Evolutionary conservation across 2,888 invertebrate genomes (phyloP), one percentile per base, ranked within the genome.

Genomic region (Entomobrya multifasciata): DNA sequence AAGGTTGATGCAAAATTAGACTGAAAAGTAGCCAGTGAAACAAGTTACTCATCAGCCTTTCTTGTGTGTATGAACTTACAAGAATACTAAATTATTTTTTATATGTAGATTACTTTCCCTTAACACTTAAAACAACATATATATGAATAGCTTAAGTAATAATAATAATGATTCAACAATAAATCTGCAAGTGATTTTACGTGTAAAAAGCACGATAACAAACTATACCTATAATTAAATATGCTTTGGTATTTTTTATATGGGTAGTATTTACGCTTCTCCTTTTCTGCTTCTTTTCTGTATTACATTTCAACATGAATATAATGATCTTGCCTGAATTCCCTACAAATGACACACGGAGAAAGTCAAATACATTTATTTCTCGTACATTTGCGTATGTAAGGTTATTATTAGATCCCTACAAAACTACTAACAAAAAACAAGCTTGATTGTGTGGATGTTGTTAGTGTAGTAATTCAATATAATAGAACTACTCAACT

Each of bases 221-320:
- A 72, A 72, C 22, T 52, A 30, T 36, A 72, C 72, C 74, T 72
- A 72, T 11, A 30, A 70, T 30, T 72, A 72, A 72, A 47, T 52
- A 47, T 74, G 82, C 82, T 82, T 82, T 82, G 82, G 82, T 82
- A 74, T 82, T 82, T 74, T 78, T 74, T 79, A 41, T 27, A 55
- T 80, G 52, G 55, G 17, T 65, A 57, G 27, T 27, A 60, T 57
- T n/a, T 70, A 70, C 41, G 55, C 78, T 57, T 70, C 25, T 74
- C 74, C 47, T 44, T 52, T 76, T 10, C 5, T 15, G 49, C 11
- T 60, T n/a, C 62, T n/a, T 36, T 47, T 78, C 13, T 79, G 11
- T 36, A 55, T 15, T 36, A 17, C 36, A 30, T 20, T 13, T 57
- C 10, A 22, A 22, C n/a, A 41, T 65, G 36, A 6, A 27, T 60